Evolutionary conservation across 1,140 invertebrate genomes (phyloP).

Genomic region (Brachionus sp.): DNA sequence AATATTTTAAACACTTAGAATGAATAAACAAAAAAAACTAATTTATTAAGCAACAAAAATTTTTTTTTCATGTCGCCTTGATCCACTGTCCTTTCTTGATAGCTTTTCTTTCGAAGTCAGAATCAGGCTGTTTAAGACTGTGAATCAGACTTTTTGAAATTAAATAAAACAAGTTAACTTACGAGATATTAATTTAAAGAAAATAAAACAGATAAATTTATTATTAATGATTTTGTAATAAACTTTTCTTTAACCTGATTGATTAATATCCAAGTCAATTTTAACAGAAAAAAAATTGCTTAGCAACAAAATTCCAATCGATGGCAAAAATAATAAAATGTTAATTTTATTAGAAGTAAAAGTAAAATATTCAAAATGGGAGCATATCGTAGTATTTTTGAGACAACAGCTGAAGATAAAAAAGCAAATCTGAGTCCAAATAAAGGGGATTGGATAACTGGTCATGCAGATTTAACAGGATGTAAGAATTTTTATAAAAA

Average conservation of each 20-base stretch:
- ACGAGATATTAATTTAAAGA: no score
- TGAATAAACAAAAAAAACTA: no score
- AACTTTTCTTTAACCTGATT: not conserved
- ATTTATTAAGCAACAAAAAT: no score
- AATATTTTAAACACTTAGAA: no score
- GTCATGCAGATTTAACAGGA: slow-evolving; percentile 43
- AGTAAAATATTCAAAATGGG: not conserved
- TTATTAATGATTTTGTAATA: no score
- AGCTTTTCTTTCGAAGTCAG: no score
- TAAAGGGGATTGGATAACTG: slow-evolving; percentile 21
- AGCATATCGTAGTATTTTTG: slow-evolving; percentile 35
- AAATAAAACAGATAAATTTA: no score
- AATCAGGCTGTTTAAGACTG: no score
- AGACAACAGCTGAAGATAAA: slow-evolving; percentile 5
- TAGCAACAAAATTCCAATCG: not conserved
- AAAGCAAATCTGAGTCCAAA: not conserved
- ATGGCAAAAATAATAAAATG: not conserved
- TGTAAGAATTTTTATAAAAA: not conserved
- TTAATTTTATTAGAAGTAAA: not conserved
- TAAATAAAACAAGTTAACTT: no score
- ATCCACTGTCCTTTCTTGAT: no score
- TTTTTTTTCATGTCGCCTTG: no score
- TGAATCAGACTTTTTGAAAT: no score
- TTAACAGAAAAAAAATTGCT: slow-evolving; percentile 4
- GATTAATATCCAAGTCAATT: not conserved